Base-by-base conservation (phyloP, 2,888 invertebrate genomes). In the Chirona hameri region DNA sequence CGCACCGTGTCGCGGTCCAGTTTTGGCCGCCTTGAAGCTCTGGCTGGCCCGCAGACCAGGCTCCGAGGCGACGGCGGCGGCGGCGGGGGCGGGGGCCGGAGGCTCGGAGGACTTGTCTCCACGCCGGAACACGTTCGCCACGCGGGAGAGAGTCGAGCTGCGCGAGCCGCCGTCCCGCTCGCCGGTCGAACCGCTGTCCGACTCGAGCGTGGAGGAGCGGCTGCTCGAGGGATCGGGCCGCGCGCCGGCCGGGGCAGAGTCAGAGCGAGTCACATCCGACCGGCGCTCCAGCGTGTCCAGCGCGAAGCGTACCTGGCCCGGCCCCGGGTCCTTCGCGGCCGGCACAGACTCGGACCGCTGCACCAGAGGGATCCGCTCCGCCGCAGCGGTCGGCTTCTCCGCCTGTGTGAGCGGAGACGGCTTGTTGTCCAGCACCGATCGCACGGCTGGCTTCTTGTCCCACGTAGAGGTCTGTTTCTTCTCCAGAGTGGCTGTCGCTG, bases 1-100 rank as follows among this genome's bases (percentile, higher is more conserved):
- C 52, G 48, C 48, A 79, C 48, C 14, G n/a, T 48, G 48, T 48
- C 79, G 14, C 79, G 79, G 48, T 79, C 79, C 48, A 79, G 31
- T n/a, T 79, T n/a, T 79, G 79, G 79, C 48, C 12, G 79, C 79
- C 79, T 79, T 79, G 52, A 79, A 79, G 52, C 79, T 79, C 39
- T 76, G 76, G 12, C 27, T 39, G 76, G 76, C 21, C 0, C 39
- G 31, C 21, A 76, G 76, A 21, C 14, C 21, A 9, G 31, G 21
- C 24, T 15, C 60, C 57, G 57, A 14, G 52, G 10, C n/a, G n/a
- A 7, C 52, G 10, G 52, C 52, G 14, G 57, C 57, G 18, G 57
- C 57, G 18, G 18, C 72, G 9, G 72, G 72, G 3, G 65, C 27
- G 3, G 27, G n/a, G 7, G 0, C 27, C 12, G 76, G 18, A 14